These are phyloP conservation scores for Pogonophryne albipinna DNA, from an alignment of 2,797 vertebrate genomes.

Conservation along the genomic window DNA sequence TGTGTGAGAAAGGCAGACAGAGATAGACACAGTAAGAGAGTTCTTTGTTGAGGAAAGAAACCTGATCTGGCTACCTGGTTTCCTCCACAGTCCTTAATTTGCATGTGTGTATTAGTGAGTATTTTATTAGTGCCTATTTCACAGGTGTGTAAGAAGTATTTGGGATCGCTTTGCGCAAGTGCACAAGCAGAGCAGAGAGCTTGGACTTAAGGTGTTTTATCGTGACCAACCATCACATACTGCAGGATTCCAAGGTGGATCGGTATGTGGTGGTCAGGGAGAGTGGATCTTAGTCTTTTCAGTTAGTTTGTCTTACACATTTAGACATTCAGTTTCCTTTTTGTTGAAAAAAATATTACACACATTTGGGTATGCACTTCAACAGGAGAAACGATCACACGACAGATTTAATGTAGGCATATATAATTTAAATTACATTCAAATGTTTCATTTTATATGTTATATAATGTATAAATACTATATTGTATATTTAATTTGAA, in stretches of 20 bases:
- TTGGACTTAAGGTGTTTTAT: not conserved
- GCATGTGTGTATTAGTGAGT: not conserved
- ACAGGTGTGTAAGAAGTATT: not conserved
- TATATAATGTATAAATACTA: no score
- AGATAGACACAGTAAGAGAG: not conserved
- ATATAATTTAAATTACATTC: no score
- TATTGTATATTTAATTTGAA: no score
- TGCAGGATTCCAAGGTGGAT: conserved; percentile 4
- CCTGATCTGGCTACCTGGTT: conserved; percentile 16
- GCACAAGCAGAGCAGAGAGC: not conserved
- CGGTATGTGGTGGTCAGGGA: not conserved
- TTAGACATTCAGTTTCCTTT: not conserved
- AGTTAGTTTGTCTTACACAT: not conserved
- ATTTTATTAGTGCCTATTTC: not conserved
- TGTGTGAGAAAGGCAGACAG: not conserved
- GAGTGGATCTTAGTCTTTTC: not conserved
- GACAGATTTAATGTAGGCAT: not conserved
- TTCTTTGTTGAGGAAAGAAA: conserved; percentile 30
- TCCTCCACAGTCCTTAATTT: not conserved
- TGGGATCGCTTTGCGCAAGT: not conserved
- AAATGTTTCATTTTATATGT: no score
- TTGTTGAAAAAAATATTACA: no score
- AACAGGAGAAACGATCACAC: not conserved
- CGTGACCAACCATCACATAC: not conserved
- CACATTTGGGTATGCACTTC: not conserved